Evolutionary conservation across 2,113 vertebrate genomes (phyloP).

Genomic region (Mirza zaza): DNA sequence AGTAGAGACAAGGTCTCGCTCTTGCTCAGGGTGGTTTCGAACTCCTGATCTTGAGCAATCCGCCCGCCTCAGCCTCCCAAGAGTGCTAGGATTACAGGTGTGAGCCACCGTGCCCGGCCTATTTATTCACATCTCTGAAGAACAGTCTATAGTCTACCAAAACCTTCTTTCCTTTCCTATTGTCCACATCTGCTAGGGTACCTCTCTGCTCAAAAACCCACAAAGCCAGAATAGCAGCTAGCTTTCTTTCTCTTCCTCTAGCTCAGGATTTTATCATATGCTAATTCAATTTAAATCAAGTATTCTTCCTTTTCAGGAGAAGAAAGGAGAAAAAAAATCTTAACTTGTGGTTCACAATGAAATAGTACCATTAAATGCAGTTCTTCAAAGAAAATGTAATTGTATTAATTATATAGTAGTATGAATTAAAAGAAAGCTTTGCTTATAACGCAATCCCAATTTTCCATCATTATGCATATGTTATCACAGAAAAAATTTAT

Average conservation of each 20-base stretch:
- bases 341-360: not conserved
- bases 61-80: too few relatives aligned
- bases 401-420: not conserved
- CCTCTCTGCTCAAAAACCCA: not conserved
- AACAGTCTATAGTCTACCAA: not conserved
- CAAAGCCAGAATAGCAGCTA: not conserved
- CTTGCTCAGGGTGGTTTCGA: too few relatives aligned
- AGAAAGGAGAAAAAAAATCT: not conserved
- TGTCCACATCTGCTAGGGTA: not conserved
- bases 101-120: not conserved
- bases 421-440: not conserved
- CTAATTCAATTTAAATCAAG: not conserved
- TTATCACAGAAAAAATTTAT: not conserved
- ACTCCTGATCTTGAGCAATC: too few relatives aligned
- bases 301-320: not conserved
- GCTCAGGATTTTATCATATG: not conserved
- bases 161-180: not conserved
- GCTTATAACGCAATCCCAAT: not conserved
- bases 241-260: not conserved
- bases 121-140: not conserved
- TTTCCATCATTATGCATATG: not conserved
- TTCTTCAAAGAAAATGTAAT: constrained; percentile 14
- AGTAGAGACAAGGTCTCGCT: too few relatives aligned
- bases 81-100: too few relatives aligned
- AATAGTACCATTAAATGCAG: constrained; percentile 4